Evolutionary conservation across 2,113 vertebrate species (phyloP), one percentile per base, ranked within the genome.

Genomic region (Phaethon lepturus): DNA sequence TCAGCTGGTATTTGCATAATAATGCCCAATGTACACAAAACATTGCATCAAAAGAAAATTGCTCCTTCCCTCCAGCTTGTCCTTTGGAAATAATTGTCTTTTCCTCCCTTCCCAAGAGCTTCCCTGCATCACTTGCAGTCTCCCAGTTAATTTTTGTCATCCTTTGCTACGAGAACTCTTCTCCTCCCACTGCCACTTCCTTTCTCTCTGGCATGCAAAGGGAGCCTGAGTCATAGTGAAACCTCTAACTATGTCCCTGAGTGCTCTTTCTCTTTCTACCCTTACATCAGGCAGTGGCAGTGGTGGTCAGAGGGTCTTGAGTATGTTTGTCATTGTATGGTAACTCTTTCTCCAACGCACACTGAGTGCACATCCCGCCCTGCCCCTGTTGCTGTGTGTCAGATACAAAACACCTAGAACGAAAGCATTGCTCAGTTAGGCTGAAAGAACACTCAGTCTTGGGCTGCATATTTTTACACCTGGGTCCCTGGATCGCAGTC

Each of bases 1-100:
- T 82, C 86, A 75, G 66, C 29, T 66, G 44, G 11, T 62, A 92
- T 96, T 94, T 97, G 83, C 95, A 96, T 81, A 87, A 94, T 64
- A 97, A 93, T 95, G 24, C 53, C 69, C 23, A 95, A 93, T 78
- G 69, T 58, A 91, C 86, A 96, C 86, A 92, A 67, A 93, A 93
- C 75, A 62, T 42, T 53, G 45, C 69, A 62, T 92, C 60, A 72
- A 82, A 91, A 89, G 80, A 71, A 91, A 95, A 60, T 89, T 84
- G 7, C 11, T 89, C 42, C 28, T 94, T 95, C 22, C 42, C 13
- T 55, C 26, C 44, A 28, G 64, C 35, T 58, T 75, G 68, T 56
- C 44, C 75, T 89, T 82, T 49, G 66, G n/a, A 95, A 95, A 84
- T 29, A 79, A 66, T 88, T 94, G 19, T 56, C 35, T 72, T 82